Conservation (phyloP, 2,113 vertebrate species). For the Anthoscopus minutus region DNA sequence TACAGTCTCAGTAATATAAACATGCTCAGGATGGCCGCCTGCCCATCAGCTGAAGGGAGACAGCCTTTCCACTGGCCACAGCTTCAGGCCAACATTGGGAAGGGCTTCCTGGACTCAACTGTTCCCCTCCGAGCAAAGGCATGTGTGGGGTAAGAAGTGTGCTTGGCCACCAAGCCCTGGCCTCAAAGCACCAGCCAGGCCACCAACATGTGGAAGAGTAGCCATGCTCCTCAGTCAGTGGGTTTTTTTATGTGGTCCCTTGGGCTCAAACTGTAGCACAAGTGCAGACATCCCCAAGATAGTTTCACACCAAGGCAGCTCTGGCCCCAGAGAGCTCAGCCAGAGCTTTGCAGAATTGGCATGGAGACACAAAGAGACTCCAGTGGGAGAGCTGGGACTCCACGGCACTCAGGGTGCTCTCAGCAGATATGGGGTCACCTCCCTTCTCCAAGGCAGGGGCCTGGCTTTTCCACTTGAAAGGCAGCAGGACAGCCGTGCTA, state of each 20-base stretch:
- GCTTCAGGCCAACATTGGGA: neutral
- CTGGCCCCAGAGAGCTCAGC: neutral
- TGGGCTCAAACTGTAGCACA: neutral
- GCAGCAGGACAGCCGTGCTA: neutral
- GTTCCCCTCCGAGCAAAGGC: neutral
- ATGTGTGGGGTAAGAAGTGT: neutral
- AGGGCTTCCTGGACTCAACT: neutral
- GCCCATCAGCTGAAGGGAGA: neutral
- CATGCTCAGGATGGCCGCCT: neutral
- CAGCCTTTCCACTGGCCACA: neutral
- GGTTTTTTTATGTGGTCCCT: neutral
- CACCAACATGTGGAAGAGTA: fast-evolving
- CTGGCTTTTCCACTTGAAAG: neutral
- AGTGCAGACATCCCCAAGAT: neutral
- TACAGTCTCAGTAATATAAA: neutral
- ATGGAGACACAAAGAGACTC: neutral
- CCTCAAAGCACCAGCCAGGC: neutral
- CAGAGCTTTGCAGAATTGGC: neutral
- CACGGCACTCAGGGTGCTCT: neutral
- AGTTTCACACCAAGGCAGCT: neutral
- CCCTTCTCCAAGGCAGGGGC: neutral
- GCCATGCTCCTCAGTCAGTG: neutral
- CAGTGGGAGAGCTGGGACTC: neutral
- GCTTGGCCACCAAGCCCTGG: neutral
- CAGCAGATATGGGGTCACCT: neutral